A percentile compares a stretch with the other conserved stretches of the same genome.
Evolutionary conservation across 2,113 vertebrate genomes (phyloP).

Genomic region (Cryptomyrus ogoouensis): DNA sequence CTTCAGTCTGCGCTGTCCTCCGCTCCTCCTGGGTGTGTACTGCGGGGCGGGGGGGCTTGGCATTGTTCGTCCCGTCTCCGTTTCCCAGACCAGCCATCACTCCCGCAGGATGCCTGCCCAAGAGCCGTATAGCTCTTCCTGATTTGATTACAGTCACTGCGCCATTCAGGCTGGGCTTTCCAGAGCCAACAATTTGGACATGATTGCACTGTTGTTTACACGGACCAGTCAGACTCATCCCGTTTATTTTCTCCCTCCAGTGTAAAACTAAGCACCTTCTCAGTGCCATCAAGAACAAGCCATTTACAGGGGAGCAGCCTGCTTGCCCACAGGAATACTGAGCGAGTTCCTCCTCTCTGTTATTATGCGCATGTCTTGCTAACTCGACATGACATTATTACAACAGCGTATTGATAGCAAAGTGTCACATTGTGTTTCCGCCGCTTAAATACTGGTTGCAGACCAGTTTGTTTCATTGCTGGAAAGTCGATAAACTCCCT

Average conservation of each 20-base stretch:
- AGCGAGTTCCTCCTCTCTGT: not conserved
- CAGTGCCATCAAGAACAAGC: not conserved
- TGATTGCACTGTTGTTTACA: slow-evolving; percentile 23
- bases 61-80: slow-evolving; percentile 32
- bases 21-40: not conserved
- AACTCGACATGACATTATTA: not conserved
- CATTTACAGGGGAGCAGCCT: not conserved
- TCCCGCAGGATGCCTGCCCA: slow-evolving; percentile 28
- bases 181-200: slow-evolving; percentile 25
- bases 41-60: not conserved
- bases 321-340: not conserved
- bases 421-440: not conserved
- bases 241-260: not conserved
- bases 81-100: slow-evolving; percentile 26
- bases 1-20: slow-evolving; percentile 28
- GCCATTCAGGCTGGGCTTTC: slow-evolving; percentile 10
- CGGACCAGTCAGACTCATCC: not conserved
- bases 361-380: not conserved
- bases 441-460: not conserved
- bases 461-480: not conserved
- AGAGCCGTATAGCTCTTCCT: slow-evolving; percentile 14
- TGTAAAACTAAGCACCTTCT: slow-evolving; percentile 4
- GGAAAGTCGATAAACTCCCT: not conserved
- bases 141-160: slow-evolving; percentile 35
- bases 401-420: not conserved